phyloP scores from a whole-genome alignment of 1,140 invertebrate genomes.

The Heliconius hewitsoni region DNA sequence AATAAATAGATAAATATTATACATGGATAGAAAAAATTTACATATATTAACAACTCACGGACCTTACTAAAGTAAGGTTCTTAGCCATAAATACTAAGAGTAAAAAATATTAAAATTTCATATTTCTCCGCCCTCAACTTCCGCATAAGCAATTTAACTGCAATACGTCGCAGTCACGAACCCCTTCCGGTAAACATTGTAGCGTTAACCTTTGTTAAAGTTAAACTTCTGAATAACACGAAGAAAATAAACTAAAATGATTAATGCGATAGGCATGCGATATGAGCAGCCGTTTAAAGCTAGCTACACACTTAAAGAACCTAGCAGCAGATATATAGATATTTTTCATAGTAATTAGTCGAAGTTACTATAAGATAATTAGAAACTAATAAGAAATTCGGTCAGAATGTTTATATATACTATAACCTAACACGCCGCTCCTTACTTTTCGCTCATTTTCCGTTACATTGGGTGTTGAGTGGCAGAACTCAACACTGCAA shows the following conservation, averaged over 20 bases:
- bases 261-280: slow-evolving; percentile 13
- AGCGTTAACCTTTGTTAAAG: slow-evolving; percentile 20
- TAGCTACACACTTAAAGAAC: neutral
- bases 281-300: neutral
- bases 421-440: no score
- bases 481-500: no score
- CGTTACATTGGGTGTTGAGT: no score
- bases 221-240: slow-evolving; percentile 19
- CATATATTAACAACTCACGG: no score
- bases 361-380: no score
- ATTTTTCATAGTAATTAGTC: neutral
- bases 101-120: neutral
- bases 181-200: slow-evolving; percentile 17
- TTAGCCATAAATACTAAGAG: no score
- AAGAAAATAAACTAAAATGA: slow-evolving; percentile 18
- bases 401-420: no score
- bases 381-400: no score
- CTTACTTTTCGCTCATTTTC: no score
- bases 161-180: slow-evolving; percentile 21
- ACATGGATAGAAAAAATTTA: no score
- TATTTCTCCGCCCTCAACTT: slow-evolving; percentile 4
- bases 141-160: slow-evolving; percentile 16
- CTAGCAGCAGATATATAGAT: neutral
- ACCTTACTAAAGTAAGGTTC: no score
- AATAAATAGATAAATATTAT: no score